Conservation (phyloP, 2,888 invertebrate genomes). For the Synanthedon vespiformis region DNA sequence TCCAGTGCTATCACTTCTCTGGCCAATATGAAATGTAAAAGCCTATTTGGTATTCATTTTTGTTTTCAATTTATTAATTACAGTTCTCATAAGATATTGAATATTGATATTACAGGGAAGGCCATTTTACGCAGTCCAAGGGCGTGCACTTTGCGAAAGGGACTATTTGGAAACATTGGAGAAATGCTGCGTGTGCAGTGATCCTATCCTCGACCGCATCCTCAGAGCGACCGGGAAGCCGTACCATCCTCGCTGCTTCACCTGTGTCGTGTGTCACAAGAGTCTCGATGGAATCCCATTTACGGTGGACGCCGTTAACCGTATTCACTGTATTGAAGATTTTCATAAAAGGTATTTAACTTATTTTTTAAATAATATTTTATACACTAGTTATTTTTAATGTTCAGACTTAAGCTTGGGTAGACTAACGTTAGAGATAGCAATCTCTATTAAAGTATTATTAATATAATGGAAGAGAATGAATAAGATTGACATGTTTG, state of each 20-base stretch:
- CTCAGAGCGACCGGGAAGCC: constrained; percentile 96
- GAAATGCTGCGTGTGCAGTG: constrained; percentile 95
- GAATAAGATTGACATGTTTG: no score
- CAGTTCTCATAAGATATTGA: no score
- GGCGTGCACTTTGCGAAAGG: constrained; percentile 93
- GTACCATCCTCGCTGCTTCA: constrained; percentile 97
- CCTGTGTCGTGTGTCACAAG: constrained; percentile 94
- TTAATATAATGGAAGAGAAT: no score
- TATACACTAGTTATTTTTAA: neutral
- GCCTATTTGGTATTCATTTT: no score
- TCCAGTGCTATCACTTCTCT: no score
- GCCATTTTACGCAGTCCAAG: constrained; percentile 95
- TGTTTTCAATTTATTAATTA: no score
- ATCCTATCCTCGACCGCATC: constrained; percentile 95
- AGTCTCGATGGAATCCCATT: constrained; percentile 98
- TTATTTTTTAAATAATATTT: no score
- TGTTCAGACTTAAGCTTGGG: neutral
- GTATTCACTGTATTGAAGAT: constrained; percentile 98
- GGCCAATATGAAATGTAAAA: no score
- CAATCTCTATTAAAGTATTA: no score
- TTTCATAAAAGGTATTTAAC: constrained; percentile 98
- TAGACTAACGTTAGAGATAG: neutral
- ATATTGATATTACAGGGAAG: constrained; percentile 75
- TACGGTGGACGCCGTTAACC: constrained; percentile 97
- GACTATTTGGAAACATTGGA: constrained; percentile 97